Evolutionary conservation across 2,888 invertebrate species (phyloP).

Genomic region (Punctoribates punctum): DNA sequence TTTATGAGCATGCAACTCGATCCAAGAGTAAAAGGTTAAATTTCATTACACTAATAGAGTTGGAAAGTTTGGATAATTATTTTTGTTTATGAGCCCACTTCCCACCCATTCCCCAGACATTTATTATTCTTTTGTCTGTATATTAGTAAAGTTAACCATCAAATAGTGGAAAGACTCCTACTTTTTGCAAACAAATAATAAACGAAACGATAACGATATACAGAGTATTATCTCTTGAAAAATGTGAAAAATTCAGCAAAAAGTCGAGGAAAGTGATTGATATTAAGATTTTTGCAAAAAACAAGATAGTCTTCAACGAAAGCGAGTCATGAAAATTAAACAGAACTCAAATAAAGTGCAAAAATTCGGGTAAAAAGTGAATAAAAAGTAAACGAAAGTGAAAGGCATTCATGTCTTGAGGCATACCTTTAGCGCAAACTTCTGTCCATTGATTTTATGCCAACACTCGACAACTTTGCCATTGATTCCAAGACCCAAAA

Average conservation of each 20-base stretch:
- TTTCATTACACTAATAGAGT: too few relatives aligned
- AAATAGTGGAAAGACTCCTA: background rate
- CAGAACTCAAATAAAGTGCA: too few relatives aligned
- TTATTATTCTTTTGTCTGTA: background rate
- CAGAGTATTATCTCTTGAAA: background rate
- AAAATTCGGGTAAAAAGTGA: background rate
- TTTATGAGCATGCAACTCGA: too few relatives aligned
- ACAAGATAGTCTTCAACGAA: too few relatives aligned
- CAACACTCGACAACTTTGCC: slow-evolving; percentile 97
- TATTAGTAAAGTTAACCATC: background rate
- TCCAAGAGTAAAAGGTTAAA: too few relatives aligned
- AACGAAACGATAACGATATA: background rate
- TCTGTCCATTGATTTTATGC: slow-evolving; percentile 68
- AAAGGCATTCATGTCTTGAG: background rate
- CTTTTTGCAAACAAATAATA: background rate
- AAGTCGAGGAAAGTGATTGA: background rate
- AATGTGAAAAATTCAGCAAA: background rate
- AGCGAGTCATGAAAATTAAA: too few relatives aligned
- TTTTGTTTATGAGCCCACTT: too few relatives aligned
- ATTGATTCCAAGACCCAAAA: slow-evolving; percentile 94
- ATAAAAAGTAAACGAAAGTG: background rate
- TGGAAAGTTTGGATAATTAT: too few relatives aligned
- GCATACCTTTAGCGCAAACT: slow-evolving; percentile 84
- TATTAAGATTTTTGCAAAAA: background rate
- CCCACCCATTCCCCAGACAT: background rate